Evolutionary conservation across 1,140 invertebrate genomes (phyloP).

Genomic region (Pristionchus pacificus): DNA sequence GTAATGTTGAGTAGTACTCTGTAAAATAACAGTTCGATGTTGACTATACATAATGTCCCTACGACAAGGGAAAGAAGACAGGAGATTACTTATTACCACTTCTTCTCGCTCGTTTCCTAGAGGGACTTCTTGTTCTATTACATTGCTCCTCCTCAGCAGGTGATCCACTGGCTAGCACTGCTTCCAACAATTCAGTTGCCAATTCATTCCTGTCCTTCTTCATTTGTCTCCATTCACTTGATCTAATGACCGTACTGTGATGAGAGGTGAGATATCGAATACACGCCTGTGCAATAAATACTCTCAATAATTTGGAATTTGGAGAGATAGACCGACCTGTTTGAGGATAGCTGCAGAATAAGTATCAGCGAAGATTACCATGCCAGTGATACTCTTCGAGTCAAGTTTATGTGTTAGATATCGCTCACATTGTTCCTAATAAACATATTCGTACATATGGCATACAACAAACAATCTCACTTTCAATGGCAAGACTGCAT

Average conservation of each 20-base stretch:
- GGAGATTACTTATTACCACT: too few species aligned
- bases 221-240: conserved; percentile 32
- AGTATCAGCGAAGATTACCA: conserved; percentile 47
- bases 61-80: too few species aligned
- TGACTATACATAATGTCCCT: too few species aligned
- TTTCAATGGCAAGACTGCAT: conserved; percentile 44
- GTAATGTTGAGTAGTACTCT: too few species aligned
- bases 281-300: conserved; percentile 17
- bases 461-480: not conserved
- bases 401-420: conserved; percentile 38
- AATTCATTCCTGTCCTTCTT: conserved; percentile 36
- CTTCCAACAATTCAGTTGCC: conserved; percentile 34
- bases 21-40: too few species aligned
- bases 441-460: not conserved
- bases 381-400: conserved; percentile 42
- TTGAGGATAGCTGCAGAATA: conserved; percentile 41
- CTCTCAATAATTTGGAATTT: conserved; percentile 23
- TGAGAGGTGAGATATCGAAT: conserved; percentile 31
- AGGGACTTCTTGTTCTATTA: not conserved
- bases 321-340: too few species aligned
- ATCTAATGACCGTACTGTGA: conserved; percentile 31
- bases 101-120: conserved; percentile 13
- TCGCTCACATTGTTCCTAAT: conserved; percentile 48
- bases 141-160: not conserved
- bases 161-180: conserved; percentile 13